Conservation (phyloP, 92 coral and sea anemone species). For the Blastomussa wellsi region DNA sequence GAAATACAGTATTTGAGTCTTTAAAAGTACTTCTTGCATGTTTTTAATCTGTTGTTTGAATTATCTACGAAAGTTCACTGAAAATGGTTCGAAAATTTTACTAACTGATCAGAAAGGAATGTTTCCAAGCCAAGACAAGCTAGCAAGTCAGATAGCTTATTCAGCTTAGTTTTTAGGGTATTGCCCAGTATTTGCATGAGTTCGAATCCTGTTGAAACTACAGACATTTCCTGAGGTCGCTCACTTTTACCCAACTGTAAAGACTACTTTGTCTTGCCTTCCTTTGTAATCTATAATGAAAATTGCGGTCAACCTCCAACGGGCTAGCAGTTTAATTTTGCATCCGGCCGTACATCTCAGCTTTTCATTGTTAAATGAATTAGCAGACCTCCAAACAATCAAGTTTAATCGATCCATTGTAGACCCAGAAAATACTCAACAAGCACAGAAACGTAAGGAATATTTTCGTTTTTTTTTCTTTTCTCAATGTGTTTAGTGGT, state of each 20-base stretch:
- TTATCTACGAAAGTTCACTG: background rate
- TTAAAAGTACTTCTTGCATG: background rate
- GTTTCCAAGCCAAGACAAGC: no score
- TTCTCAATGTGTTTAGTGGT: background rate
- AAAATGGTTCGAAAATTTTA: background rate
- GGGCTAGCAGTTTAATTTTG: background rate
- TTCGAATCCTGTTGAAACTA: background rate
- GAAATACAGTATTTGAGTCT: no score
- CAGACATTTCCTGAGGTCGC: background rate
- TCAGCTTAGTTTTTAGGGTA: no score
- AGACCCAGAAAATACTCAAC: background rate
- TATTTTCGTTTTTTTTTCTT: background rate
- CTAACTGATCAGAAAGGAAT: no score
- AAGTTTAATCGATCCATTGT: background rate
- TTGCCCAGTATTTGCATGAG: no score
- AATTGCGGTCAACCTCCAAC: background rate
- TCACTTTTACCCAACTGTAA: background rate
- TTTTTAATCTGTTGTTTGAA: background rate
- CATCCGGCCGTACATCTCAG: background rate
- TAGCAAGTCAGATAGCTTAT: no score
- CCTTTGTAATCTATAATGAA: background rate
- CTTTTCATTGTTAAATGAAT: background rate
- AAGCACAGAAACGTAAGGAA: background rate
- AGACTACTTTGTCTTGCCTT: background rate
- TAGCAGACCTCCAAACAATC: slow-evolving; percentile 11